These are phyloP conservation scores for Larimichthys polyactis DNA, from an alignment of 2,113 vertebrate genomes.

Conservation along the genomic window DNA sequence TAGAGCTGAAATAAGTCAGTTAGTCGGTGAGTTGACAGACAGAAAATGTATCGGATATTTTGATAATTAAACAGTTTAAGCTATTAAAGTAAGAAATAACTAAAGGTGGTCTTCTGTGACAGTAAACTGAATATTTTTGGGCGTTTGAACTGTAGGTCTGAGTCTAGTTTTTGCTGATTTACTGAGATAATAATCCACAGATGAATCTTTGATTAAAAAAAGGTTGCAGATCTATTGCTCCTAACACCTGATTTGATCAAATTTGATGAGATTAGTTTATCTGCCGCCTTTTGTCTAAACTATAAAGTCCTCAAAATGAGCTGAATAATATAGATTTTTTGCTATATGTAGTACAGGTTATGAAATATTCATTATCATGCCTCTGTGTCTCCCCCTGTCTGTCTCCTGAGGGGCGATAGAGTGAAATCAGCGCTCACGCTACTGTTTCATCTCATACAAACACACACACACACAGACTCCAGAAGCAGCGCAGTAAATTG, in stretches of 20 bases:
- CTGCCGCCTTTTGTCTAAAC: not conserved
- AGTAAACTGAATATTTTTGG: not conserved
- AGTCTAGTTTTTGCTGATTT: not conserved
- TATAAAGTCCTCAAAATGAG: slow-evolving; percentile 8
- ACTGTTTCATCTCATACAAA: slow-evolving; percentile 39
- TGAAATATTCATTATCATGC: slow-evolving; percentile 59
- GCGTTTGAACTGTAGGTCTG: not conserved
- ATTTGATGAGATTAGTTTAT: not conserved
- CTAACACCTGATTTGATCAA: not conserved
- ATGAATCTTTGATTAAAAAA: not conserved
- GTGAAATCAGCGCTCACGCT: slow-evolving; percentile 28
- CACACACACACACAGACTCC: slow-evolving; percentile 20
- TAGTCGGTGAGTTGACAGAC: not conserved
- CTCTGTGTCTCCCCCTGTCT: not conserved
- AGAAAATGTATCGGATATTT: not conserved
- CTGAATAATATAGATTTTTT: not conserved
- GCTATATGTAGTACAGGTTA: slow-evolving; percentile 15
- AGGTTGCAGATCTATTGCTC: too few relatives aligned
- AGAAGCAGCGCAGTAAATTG: slow-evolving; percentile 23
- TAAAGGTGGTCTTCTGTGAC: not conserved
- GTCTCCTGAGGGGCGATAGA: slow-evolving; percentile 36
- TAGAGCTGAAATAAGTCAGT: not conserved
- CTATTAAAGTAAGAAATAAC: too few relatives aligned
- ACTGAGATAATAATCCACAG: not conserved
- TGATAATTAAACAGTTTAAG: too few relatives aligned